phyloP scores from a whole-genome alignment of 1,140 invertebrate species.

The Apolygus lucorum region DNA sequence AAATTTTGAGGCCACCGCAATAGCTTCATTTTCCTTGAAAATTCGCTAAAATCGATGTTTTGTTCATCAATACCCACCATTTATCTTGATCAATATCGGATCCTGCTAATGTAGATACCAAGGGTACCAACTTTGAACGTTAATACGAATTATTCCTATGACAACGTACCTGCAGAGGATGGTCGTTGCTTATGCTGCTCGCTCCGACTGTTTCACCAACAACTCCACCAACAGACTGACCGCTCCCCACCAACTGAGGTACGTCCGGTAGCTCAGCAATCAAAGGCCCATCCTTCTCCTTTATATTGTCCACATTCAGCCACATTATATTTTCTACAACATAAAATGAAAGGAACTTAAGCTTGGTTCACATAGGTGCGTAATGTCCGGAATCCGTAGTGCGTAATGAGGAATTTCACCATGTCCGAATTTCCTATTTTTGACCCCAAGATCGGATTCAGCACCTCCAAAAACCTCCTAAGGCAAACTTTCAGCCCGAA shows the following conservation, averaged over 20 bases:
- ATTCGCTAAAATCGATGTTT: too few species aligned
- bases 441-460: too few species aligned
- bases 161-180: constrained; percentile 41
- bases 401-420: too few species aligned
- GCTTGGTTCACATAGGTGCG: neutral
- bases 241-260: constrained; percentile 84
- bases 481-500: too few species aligned
- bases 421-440: too few species aligned
- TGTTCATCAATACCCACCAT: too few species aligned
- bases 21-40: too few species aligned
- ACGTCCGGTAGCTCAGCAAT: constrained; percentile 72
- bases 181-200: constrained; percentile 45
- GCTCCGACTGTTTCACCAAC: constrained; percentile 86
- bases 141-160: too few species aligned
- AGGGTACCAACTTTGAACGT: neutral
- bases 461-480: too few species aligned
- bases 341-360: neutral
- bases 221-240: constrained; percentile 91
- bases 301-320: constrained; percentile 86
- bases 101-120: constrained; percentile 1
- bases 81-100: too few species aligned
- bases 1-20: too few species aligned
- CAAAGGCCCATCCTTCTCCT: constrained; percentile 60
- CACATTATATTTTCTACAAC: constrained; percentile 83
- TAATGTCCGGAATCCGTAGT: too few species aligned